These are phyloP conservation scores for Amiota minor DNA, from an alignment of 2,888 invertebrate genomes.

Conservation along the genomic window DNA sequence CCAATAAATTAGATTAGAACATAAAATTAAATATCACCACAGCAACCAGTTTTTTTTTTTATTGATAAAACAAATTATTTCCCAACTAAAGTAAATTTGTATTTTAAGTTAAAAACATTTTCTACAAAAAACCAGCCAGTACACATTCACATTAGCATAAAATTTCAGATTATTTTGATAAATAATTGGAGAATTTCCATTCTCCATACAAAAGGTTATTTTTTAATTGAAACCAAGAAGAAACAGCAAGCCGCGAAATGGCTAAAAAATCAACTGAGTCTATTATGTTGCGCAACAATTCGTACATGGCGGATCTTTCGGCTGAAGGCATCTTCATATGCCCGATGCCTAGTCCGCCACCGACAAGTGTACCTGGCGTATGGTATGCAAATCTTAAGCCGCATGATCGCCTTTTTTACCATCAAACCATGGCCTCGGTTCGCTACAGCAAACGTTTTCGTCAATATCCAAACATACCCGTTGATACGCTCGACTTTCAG, in stretches of 20 bases:
- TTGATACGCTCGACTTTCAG: conserved; percentile 81
- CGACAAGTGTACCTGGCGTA: conserved; percentile 48
- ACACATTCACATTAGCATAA: not conserved
- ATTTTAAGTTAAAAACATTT: not conserved
- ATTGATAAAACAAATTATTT: conserved; percentile 47
- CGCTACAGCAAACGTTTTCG: conserved; percentile 74
- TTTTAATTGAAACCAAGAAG: not conserved
- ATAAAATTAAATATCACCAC: not conserved
- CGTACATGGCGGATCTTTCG: conserved; percentile 72
- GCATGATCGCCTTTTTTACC: conserved; percentile 74
- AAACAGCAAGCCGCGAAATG: conserved; percentile 37
- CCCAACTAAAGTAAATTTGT: not conserved
- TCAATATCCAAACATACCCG: conserved; percentile 73
- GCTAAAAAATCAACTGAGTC: conserved; percentile 41
- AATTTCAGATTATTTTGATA: not conserved
- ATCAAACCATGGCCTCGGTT: conserved; percentile 76
- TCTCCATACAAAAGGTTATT: no score
- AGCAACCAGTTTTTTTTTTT: conserved; percentile 28
- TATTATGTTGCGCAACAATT: conserved; percentile 58
- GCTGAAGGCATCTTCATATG: conserved; percentile 74
- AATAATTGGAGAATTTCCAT: no score
- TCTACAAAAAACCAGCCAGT: not conserved
- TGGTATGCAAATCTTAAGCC: conserved; percentile 72
- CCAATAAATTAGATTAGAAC: not conserved
- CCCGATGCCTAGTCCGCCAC: conserved; percentile 68